Conservation (phyloP, 2,797 vertebrate species). For the Cirrhinus mrigala region DNA sequence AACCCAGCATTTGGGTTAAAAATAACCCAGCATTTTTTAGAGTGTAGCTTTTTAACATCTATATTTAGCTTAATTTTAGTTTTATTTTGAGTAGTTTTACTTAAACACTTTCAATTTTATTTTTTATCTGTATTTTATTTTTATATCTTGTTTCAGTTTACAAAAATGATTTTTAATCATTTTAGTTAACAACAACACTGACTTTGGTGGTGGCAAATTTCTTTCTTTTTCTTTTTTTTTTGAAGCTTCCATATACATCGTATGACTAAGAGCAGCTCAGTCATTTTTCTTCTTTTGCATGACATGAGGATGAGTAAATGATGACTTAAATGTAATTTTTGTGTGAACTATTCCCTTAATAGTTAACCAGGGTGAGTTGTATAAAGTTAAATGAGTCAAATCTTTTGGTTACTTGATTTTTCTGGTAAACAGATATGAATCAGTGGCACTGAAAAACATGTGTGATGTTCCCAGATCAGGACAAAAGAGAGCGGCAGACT, state of each 20-base stretch:
- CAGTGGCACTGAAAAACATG: neutral
- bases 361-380: neutral
- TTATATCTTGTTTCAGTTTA: neutral
- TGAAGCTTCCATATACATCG: neutral
- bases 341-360: neutral
- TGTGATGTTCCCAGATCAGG: slow-evolving; percentile 40
- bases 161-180: neutral
- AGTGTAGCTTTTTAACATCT: neutral
- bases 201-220: no score
- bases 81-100: neutral
- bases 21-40: no score
- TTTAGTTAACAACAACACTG: no score
- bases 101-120: neutral
- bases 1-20: no score
- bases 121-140: neutral
- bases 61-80: neutral
- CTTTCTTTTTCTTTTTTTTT: neutral
- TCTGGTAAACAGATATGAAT: slow-evolving; percentile 26
- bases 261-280: neutral
- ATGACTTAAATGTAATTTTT: neutral
- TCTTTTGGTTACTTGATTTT: neutral
- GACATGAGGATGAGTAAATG: neutral
- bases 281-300: neutral
- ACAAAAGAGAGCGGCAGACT: slow-evolving; percentile 41
- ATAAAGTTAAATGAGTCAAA: neutral